These are phyloP conservation scores for Aplysina aerophoba DNA, from an alignment of 37 sponge, comb jelly and placozoan species.

Conservation along the genomic window DNA sequence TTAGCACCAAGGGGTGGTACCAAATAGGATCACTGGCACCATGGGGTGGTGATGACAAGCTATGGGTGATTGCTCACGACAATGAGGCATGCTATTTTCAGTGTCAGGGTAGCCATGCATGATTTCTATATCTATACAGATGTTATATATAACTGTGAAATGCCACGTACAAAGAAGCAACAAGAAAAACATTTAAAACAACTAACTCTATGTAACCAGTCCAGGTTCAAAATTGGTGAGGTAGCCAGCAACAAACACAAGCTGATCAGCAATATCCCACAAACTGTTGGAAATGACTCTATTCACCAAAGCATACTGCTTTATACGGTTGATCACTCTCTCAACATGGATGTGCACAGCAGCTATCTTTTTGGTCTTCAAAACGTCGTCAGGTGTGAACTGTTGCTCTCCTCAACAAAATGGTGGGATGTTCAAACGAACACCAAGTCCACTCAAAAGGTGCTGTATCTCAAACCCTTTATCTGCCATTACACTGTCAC, in stretches of 20 bases:
- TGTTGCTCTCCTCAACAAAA: not conserved
- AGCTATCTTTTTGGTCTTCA: conserved; percentile 28
- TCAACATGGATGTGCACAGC: conserved; percentile 32
- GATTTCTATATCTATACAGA: not conserved
- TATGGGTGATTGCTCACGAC: conserved; percentile 8
- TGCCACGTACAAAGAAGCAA: conserved; percentile 2
- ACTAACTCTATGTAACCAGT: conserved; percentile 15
- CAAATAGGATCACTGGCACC: conserved; percentile 12
- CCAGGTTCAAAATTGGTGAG: conserved; percentile 12
- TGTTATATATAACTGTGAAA: conserved; percentile 6
- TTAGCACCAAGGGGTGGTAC: conserved; percentile 8
- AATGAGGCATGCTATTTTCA: no score
- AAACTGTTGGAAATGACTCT: conserved; percentile 14
- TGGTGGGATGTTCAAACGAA: conserved; percentile 4
- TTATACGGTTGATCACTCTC: conserved; percentile 18
- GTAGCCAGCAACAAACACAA: conserved; percentile 18
- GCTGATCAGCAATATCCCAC: conserved; percentile 27
- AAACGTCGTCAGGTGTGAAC: conserved; percentile 22
- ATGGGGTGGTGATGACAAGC: conserved; percentile 8
- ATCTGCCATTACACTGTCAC: conserved; percentile 36
- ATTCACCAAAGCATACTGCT: conserved; percentile 25
- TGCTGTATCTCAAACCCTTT: conserved; percentile 30
- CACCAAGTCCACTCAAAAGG: conserved; percentile 14
- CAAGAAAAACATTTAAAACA: conserved; percentile 6
- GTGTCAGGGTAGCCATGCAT: no score